These are phyloP conservation scores for Pristiophorus japonicus DNA, from an alignment of 2,113 vertebrate species.

Conservation along the genomic window DNA sequence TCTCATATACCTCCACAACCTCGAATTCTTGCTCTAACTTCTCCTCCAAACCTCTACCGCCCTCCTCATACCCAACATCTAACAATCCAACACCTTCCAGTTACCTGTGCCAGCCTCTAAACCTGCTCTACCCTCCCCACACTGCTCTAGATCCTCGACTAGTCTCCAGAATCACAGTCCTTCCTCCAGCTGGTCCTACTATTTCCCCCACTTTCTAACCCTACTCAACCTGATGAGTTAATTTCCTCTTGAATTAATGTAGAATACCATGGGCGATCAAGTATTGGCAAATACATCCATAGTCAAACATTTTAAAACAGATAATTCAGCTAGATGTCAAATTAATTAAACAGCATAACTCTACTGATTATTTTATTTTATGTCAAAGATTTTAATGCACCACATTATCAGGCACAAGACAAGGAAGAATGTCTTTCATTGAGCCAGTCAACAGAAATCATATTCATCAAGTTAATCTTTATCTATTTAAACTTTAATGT, in stretches of 20 bases:
- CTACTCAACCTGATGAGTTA: background rate
- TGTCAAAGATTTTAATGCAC: too few species aligned
- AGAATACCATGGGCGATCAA: background rate
- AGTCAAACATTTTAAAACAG: background rate
- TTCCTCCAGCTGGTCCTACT: background rate
- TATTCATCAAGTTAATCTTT: background rate
- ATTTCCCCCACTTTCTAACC: background rate
- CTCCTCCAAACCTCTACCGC: background rate
- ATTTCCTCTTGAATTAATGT: background rate
- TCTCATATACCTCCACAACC: background rate
- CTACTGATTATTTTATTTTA: background rate
- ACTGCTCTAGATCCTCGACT: background rate
- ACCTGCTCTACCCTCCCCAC: background rate
- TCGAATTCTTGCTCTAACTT: background rate
- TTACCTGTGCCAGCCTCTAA: background rate
- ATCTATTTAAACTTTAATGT: background rate
- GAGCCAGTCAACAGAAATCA: background rate
- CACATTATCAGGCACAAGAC: background rate
- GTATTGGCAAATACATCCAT: background rate
- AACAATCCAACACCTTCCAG: background rate
- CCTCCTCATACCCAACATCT: background rate
- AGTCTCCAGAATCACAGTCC: background rate
- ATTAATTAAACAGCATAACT: background rate
- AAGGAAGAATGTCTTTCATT: background rate
- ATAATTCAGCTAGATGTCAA: background rate